Evolutionary conservation across 2,113 vertebrate species (phyloP).

Genomic region (Trochalopteron elliotii): DNA sequence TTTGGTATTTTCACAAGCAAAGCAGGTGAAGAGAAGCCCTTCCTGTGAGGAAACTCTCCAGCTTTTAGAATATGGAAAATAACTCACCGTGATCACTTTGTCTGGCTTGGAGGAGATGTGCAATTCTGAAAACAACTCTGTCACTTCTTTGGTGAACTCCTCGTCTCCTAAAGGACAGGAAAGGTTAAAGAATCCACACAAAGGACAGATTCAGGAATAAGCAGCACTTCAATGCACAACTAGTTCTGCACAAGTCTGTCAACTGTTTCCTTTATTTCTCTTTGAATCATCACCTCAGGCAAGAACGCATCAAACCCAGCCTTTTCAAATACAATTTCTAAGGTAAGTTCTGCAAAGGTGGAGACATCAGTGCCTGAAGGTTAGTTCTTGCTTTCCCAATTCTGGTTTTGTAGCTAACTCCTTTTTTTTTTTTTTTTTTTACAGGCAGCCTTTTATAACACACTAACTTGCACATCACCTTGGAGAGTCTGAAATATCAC

Average conservation of each 20-base stretch:
- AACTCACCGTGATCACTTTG: slow-evolving; percentile 85
- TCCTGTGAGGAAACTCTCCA: background rate
- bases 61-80: background rate
- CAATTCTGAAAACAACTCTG: slow-evolving; percentile 80
- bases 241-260: background rate
- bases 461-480: slow-evolving; percentile 34
- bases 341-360: background rate
- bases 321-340: background rate
- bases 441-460: slow-evolving; percentile 1
- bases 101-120: slow-evolving; percentile 77
- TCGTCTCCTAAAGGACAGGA: slow-evolving; percentile 75
- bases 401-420: background rate
- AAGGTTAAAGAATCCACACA: slow-evolving; percentile 10
- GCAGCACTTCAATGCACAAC: background rate
- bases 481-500: slow-evolving; percentile 24
- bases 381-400: background rate
- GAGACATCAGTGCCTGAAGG: background rate
- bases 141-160: slow-evolving; percentile 85
- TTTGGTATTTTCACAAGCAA: background rate
- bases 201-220: background rate
- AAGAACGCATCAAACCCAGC: background rate
- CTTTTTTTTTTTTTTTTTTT: background rate
- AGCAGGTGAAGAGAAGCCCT: background rate
- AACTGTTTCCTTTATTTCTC: background rate
- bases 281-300: background rate